These are phyloP conservation scores for Luscinia megarhynchos DNA, from an alignment of 2,797 vertebrate genomes.

Conservation along the genomic window DNA sequence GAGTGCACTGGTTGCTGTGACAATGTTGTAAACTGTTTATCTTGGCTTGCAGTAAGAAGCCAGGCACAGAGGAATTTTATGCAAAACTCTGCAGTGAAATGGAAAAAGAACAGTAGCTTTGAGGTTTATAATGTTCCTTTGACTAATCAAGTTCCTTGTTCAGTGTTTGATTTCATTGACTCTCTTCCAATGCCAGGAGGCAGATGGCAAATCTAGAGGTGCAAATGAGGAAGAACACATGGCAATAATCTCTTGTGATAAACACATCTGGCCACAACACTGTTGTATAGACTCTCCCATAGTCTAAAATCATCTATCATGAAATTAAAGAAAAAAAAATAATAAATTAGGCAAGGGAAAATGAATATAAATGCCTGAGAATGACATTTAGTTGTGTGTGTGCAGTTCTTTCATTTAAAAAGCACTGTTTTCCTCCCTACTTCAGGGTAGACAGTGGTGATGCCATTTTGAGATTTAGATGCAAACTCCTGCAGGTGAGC, in stretches of 20 bases:
- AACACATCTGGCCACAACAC: not conserved
- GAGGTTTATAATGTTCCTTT: not conserved
- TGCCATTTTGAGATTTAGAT: not conserved
- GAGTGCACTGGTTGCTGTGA: not conserved
- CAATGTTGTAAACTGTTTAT: not conserved
- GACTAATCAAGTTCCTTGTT: not conserved
- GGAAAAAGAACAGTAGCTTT: not conserved
- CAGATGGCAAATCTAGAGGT: slow-evolving; percentile 16
- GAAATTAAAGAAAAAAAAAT: not conserved
- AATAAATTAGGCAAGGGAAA: not conserved
- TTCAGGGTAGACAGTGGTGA: not conserved
- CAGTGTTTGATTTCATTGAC: not conserved
- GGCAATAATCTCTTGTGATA: not conserved
- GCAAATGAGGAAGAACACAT: not conserved
- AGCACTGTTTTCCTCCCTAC: not conserved
- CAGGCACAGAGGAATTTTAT: not conserved
- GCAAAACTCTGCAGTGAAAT: not conserved
- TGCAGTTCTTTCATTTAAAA: not conserved
- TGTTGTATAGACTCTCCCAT: not conserved
- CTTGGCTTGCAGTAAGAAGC: not conserved
- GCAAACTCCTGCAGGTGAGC: not conserved
- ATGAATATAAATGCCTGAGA: not conserved
- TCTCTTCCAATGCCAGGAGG: not conserved
- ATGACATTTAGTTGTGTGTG: not conserved
- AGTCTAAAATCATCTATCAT: not conserved